Evolutionary conservation across 2,888 invertebrate species (phyloP), one percentile per base, ranked within the genome.

Genomic region (Sympetrum striolatum): DNA sequence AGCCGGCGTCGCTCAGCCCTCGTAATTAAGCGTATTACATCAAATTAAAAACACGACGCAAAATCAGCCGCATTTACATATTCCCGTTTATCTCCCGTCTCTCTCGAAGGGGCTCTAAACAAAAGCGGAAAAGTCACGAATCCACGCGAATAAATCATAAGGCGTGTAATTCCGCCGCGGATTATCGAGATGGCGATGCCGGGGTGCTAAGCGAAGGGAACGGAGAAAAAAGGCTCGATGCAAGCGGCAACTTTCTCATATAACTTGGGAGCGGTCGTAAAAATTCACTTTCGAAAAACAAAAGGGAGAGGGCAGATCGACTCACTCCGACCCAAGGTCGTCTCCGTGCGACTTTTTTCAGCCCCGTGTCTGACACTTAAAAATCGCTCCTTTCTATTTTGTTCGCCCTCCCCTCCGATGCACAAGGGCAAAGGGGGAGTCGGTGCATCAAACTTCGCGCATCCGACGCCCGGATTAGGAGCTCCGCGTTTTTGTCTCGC

Each of bases 241-340:
- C 73, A 73, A 73, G 73, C 6, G 73, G 73, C 73, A 22, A 73
- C 73, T 73, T 73, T 25, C 25, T 73, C 73, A 73, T 12, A 73
- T 73, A 37, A 80, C 80, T 80, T 37, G 80, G 37, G 80, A 18
- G 39, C 39, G 39, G 80, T 39, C 80, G 80, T 80, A 44, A 80
- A 80, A 80, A 80, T 80, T 80, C 80, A 37, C 80, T 80, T 44
- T 44, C 80, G 80, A 37, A 44, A 80, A 37, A 44, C 80, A 80
- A 80, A 80, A 80, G 25, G 25, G 81, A 22, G 81, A 44, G 81
- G 18, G 18, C 81, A 81, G 44, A 8, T 81, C 44, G 81, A 60
- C 60, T 86, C 86, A 60, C 86, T 86, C 86, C 60, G 60, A 60
- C 60, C 37, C 86, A 86, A 86, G 86, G 86, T 53, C 86, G 35